Evolutionary conservation across 2,797 vertebrate species (phyloP), one percentile per base, ranked within the genome.

Genomic region (Heteromormyrus szaboi): DNA sequence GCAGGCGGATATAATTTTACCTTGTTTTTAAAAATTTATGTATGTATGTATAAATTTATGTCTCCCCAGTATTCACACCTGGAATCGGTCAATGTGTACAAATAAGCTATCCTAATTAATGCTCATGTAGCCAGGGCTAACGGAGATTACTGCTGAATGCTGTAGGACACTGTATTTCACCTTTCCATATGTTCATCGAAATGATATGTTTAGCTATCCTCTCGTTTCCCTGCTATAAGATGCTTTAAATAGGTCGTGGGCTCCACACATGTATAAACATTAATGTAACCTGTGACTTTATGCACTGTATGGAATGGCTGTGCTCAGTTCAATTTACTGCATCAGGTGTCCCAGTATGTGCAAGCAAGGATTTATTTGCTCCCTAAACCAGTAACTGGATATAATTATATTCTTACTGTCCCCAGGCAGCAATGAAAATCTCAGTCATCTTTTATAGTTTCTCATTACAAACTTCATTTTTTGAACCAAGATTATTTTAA

Each of bases 401-500:
- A 65, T 72, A 88, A 76, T 86, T 86, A 86, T 53, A 33, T 37
- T 86, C 54, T 19, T 3, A 19, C 53, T 41, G 51, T 62, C 85
- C 51, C 85, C 85, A 86, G 53, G 51, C 83, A 17, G 37, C 85
- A 56, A 41, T 56, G 54, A 62, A 86, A 86, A 86, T 86, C 83
- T 50, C 48, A 53, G 83, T 29, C 51, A 86, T 86, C 85, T 86
- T 86, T 59, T 86, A 56, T 59, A 86, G 51, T 59, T 86, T 86
- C 51, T 59, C 53, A 86, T 56, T 86, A 59, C 53, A 56, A 29
- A 54, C 51, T 62, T 86, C 29, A 17, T 29, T 85, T 85, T 85
- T 51, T 85, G 19, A 62, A 62, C n/a, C 48, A 22, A 84, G 22
- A 84, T 85, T 85, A 51, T 85, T 50, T 25, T 85, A 29, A 50